Evolutionary conservation across 2,888 invertebrate species (phyloP).

Genomic region (Archaeoteleia sp.): DNA sequence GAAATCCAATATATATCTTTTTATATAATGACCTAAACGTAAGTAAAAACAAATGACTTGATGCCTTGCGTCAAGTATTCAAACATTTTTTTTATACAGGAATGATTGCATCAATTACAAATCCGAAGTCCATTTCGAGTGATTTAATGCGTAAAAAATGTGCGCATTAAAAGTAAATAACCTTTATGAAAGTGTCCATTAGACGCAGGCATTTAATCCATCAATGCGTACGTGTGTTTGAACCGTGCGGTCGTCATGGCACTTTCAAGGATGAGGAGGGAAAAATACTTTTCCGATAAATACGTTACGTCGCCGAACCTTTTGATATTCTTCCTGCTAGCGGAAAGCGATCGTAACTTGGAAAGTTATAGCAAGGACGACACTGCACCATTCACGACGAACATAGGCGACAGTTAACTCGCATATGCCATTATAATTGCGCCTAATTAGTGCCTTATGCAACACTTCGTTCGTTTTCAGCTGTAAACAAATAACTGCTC

Average conservation of each 20-base stretch:
- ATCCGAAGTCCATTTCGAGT: constrained; percentile 3
- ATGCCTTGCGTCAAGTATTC: no score
- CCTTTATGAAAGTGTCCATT: constrained; percentile 28
- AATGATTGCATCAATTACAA: background rate
- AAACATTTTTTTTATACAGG: background rate
- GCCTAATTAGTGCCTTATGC: constrained; percentile 31
- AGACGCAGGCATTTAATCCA: constrained; percentile 28
- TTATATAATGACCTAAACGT: no score
- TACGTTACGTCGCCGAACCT: constrained; percentile 32
- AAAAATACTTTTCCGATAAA: constrained; percentile 44
- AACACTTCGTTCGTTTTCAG: constrained; percentile 8
- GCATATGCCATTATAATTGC: constrained; percentile 39
- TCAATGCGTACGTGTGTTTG: constrained; percentile 4
- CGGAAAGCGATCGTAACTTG: constrained; percentile 40
- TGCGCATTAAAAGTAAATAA: constrained; percentile 25
- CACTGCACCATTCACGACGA: constrained; percentile 2
- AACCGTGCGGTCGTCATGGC: constrained; percentile 22
- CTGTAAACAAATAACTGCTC: constrained; percentile 36
- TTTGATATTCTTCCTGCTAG: constrained; percentile 50
- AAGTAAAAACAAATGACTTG: no score
- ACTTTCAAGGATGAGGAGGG: constrained; percentile 48
- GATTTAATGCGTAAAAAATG: background rate
- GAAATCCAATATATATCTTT: no score
- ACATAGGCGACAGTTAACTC: constrained; percentile 27
- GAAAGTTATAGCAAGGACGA: constrained; percentile 50